Base-by-base conservation (phyloP, 2,888 invertebrate species). In the Plagiodera versicolora region DNA sequence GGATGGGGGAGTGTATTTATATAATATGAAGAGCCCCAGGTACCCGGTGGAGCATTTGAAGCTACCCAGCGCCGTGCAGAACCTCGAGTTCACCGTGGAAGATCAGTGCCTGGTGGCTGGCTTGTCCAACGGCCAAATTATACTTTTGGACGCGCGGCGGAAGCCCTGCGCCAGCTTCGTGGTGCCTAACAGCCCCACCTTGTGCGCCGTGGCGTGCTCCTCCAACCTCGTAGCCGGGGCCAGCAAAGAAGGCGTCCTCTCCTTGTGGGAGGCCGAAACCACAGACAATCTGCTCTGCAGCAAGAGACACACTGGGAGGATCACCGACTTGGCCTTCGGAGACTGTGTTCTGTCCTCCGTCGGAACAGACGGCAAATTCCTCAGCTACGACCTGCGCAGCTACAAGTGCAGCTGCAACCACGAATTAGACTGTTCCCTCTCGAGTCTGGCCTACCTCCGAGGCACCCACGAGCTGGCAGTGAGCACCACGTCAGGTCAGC, bases 21-120 rank as follows among this genome's bases (percentile, higher is more conserved):
- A 74, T 60, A 73, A 77, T 56, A 53, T 72, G 56, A 63, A 61
- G 39, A 69, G 44, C n/a, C 46, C 53, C 11, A 35, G 44, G 5
- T 54, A 35, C 19, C 61, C 58, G 11, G 35, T 46, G 16, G 61
- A 55, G 10, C 35, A 16, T 8, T 16, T 58, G 2, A 58, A 51
- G 17, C 45, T 61, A 18, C 47, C 50, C 6, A 51, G 49, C 39
- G 24, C 54, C 2, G 17, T 77, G 24, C 68, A 70, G 46, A 66
- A 72, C 54, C 59, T 79, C 39, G 71, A 74, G 16, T 77, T 74
- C 58, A 73, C 72, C 1, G 58, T 60, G 4, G 69, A 73, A 17
- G 77, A 77, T 60, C 66, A 66, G 11, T 69, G 70, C 56, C 54
- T 73, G n/a, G 68, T 68, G 6, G 67, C 65, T 3, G 71, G 71